Percentiles rank a stretch among this genome's conserved stretches.
phyloP scores from a whole-genome alignment of 2,797 vertebrate species.

The Lycodopsis pacificus region DNA sequence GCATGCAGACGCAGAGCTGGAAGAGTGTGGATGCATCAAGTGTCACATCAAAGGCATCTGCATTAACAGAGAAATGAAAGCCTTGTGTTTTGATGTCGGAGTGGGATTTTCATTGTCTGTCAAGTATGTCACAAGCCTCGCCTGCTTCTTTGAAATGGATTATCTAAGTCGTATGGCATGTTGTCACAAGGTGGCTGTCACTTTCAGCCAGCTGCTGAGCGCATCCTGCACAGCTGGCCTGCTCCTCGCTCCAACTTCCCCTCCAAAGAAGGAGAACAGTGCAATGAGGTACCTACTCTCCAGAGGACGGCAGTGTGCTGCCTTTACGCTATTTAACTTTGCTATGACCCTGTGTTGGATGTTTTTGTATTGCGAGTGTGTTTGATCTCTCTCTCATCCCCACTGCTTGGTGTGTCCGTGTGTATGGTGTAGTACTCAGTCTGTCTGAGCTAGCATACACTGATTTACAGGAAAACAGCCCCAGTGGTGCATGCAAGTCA shows the following conservation, averaged over 20 bases:
- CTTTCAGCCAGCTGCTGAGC: constrained; percentile 60
- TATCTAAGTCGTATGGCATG: constrained; percentile 23
- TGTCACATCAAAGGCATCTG: constrained; percentile 41
- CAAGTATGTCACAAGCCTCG: constrained; percentile 47
- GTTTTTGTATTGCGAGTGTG: background rate
- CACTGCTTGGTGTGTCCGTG: background rate
- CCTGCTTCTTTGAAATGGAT: constrained; percentile 66
- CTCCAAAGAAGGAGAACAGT: constrained; percentile 37
- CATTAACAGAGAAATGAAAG: constrained; percentile 54
- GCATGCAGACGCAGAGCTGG: constrained; percentile 8
- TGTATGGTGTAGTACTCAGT: background rate
- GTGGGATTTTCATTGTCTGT: constrained; percentile 57
- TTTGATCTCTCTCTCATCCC: background rate
- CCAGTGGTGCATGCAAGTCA: background rate
- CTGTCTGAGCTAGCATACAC: background rate
- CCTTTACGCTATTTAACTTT: background rate
- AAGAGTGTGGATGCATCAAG: constrained; percentile 1
- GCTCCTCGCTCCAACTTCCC: constrained; percentile 55
- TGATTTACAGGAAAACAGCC: background rate
- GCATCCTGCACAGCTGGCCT: constrained; percentile 65
- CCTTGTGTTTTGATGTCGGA: constrained; percentile 42
- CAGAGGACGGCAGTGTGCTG: constrained; percentile 11
- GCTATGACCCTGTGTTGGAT: background rate
- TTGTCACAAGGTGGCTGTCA: constrained; percentile 62
- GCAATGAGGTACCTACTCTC: constrained; percentile 23